A percentile compares a stretch with the other conserved stretches of the same genome.
Conservation (phyloP, 35 echinoderm and acorn worm species). For the Patiria miniata region DNA sequence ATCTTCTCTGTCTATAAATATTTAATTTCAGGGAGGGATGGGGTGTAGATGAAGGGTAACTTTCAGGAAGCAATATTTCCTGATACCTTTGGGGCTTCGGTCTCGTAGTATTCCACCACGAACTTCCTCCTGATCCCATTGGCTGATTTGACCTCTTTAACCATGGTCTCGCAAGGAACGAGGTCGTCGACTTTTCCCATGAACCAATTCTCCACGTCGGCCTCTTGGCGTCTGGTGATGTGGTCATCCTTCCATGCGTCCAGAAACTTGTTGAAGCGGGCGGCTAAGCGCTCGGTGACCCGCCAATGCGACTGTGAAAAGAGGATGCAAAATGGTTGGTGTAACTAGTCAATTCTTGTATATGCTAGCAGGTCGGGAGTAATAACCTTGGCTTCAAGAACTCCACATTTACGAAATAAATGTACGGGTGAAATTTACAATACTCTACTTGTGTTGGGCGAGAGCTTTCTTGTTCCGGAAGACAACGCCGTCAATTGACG, state of each 20-base stretch:
- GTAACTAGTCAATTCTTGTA: no score
- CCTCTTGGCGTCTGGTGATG: slow-evolving; percentile 62
- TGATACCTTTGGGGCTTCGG: slow-evolving; percentile 22
- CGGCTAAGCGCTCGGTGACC: slow-evolving; percentile 67
- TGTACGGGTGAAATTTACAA: no score
- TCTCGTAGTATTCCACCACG: slow-evolving; percentile 67
- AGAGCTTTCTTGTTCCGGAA: no score
- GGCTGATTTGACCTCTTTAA: slow-evolving; percentile 51
- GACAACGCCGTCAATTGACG: no score
- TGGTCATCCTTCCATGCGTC: slow-evolving; percentile 70
- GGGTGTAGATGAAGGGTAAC: no score
- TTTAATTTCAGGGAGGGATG: no score
- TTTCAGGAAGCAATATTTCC: background rate
- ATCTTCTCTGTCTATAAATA: background rate
- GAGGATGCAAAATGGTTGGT: background rate
- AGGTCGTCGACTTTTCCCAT: slow-evolving; percentile 80
- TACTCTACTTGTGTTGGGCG: no score
- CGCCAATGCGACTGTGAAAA: slow-evolving; percentile 73
- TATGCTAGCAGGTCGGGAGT: no score
- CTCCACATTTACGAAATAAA: no score
- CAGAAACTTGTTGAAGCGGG: slow-evolving; percentile 76
- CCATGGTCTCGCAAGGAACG: slow-evolving; percentile 70
- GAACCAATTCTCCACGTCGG: slow-evolving; percentile 86
- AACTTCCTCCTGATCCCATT: slow-evolving; percentile 72
- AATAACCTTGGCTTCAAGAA: no score